Evolutionary conservation across 2,888 invertebrate species (phyloP).

Genomic region (Chironomus tentans): DNA sequence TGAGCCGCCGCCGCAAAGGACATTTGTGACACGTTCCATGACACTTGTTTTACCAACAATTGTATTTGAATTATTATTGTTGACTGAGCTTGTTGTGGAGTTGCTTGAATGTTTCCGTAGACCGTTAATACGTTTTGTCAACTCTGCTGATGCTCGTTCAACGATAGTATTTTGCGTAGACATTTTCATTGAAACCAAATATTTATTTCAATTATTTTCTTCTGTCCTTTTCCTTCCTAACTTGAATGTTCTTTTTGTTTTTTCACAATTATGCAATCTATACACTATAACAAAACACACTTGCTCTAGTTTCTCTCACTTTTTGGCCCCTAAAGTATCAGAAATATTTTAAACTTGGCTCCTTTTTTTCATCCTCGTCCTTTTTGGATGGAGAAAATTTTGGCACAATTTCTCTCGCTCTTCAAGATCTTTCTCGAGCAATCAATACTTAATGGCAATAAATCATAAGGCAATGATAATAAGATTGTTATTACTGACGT

Average conservation of each 20-base stretch:
- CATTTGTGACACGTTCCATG: slow-evolving; percentile 81
- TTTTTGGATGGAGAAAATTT: neutral
- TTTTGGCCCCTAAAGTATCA: neutral
- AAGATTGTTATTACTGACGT: neutral
- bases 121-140: slow-evolving; percentile 81
- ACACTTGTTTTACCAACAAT: slow-evolving; percentile 56
- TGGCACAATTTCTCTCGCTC: neutral
- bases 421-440: neutral
- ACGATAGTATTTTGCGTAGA: slow-evolving; percentile 41
- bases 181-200: slow-evolving; percentile 3
- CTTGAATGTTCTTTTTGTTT: neutral
- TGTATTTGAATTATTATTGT: slow-evolving; percentile 38
- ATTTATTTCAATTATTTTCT: neutral
- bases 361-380: neutral
- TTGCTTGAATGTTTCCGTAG: slow-evolving; percentile 53
- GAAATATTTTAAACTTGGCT: neutral
- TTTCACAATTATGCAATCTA: slow-evolving; percentile 2
- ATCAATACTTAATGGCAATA: neutral
- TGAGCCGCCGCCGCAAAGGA: slow-evolving; percentile 61
- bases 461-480: neutral
- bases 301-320: slow-evolving; percentile 5
- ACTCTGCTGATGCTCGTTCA: slow-evolving; percentile 82
- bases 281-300: neutral
- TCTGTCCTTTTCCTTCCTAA: neutral
- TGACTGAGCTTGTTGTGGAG: slow-evolving; percentile 39